Percentiles rank a stretch among this genome's conserved stretches.
phyloP scores from a whole-genome alignment of 2,888 invertebrate genomes.

The Stegophylla sp. region DNA sequence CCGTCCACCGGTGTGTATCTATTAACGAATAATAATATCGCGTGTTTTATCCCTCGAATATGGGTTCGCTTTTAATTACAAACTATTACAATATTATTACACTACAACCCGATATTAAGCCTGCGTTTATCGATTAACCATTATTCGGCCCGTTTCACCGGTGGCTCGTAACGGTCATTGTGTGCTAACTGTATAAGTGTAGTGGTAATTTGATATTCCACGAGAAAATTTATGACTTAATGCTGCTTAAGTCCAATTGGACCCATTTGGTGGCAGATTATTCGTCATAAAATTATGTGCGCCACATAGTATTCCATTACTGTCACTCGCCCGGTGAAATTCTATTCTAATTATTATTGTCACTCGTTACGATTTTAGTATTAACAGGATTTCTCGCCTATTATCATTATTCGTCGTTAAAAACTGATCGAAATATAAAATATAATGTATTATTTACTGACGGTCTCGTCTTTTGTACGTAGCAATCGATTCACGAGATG shows the following conservation, averaged over 20 bases:
- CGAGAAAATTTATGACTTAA: conserved; percentile 20
- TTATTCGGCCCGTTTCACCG: neutral
- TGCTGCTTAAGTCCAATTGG: conserved; percentile 7
- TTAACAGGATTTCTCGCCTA: neutral
- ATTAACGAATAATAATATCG: neutral
- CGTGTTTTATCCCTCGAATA: neutral
- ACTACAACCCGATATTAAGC: neutral
- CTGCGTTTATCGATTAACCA: neutral
- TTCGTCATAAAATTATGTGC: neutral
- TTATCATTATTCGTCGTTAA: too few species aligned
- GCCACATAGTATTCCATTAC: neutral
- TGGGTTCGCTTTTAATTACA: neutral
- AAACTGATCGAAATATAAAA: too few species aligned
- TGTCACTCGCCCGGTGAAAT: neutral
- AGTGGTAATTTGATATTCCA: conserved; percentile 16
- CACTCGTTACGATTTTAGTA: neutral
- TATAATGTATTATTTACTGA: too few species aligned
- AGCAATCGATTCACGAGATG: too few species aligned
- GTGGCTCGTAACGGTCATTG: conserved; percentile 32
- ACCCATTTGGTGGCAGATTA: conserved; percentile 14
- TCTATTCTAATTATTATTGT: neutral
- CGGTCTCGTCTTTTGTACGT: too few species aligned
- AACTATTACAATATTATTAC: neutral
- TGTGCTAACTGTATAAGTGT: conserved; percentile 30
- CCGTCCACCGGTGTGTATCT: neutral